Percentiles rank a stretch among this genome's conserved stretches.
These are phyloP conservation scores for Lasioglossum albipes DNA, from an alignment of 1,140 invertebrate genomes.

Conservation along the genomic window DNA sequence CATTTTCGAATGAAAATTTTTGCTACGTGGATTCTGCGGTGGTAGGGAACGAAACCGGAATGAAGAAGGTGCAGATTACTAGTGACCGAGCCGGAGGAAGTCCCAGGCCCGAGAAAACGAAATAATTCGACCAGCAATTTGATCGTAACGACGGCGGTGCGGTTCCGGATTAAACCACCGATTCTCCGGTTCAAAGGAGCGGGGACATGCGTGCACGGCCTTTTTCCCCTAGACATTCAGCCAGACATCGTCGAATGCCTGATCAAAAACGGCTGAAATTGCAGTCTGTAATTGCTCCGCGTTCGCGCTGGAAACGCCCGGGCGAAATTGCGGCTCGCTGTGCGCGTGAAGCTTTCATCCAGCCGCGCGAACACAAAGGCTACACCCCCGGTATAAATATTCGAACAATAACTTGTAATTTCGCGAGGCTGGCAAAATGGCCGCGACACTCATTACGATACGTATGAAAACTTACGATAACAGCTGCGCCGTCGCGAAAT, in stretches of 20 bases:
- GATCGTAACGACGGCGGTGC: not conserved
- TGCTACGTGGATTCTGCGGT: too few relatives aligned
- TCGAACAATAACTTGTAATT: slow-evolving; percentile 28
- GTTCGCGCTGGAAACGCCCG: not conserved
- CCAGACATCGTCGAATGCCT: not conserved
- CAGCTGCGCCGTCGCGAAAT: not conserved
- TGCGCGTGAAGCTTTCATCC: not conserved
- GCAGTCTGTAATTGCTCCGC: slow-evolving; percentile 16
- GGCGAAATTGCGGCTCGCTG: slow-evolving; percentile 5
- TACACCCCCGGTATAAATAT: slow-evolving; percentile 11
- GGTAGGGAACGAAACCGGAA: too few relatives aligned
- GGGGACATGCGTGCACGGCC: not conserved
- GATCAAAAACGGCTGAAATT: slow-evolving; percentile 20
- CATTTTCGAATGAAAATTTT: too few relatives aligned
- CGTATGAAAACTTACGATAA: slow-evolving; percentile 29
- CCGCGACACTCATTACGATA: slow-evolving; percentile 1
- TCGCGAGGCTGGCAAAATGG: not conserved
- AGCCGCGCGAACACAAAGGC: not conserved
- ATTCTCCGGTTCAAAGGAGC: slow-evolving; percentile 7
- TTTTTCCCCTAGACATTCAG: not conserved
- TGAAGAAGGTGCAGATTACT: too few relatives aligned
- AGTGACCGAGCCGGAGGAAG: too few relatives aligned
- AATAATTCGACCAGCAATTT: not conserved
- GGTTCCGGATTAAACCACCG: not conserved
- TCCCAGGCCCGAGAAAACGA: not conserved